These are phyloP conservation scores for Paramisgurnus dabryanus DNA, from an alignment of 2,113 vertebrate species.

Conservation along the genomic window DNA sequence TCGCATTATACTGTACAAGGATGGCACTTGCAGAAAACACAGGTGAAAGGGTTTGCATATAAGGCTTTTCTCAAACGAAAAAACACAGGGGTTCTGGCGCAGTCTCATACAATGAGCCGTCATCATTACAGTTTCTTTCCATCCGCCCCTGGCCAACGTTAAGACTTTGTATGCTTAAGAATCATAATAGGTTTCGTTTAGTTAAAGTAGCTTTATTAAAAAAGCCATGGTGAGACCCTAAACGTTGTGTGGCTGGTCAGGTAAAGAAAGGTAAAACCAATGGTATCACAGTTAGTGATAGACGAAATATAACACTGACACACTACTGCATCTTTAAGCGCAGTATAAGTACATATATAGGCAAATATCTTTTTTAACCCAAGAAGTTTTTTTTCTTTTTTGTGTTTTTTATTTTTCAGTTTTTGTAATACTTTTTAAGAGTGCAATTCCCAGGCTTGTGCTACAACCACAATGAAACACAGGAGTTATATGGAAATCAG, in stretches of 20 bases:
- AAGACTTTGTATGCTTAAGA: slow-evolving; percentile 93
- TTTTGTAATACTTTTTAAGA: slow-evolving; percentile 91
- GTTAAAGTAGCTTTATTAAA: slow-evolving; percentile 90
- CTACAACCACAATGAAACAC: slow-evolving; percentile 94
- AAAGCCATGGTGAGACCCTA: slow-evolving; percentile 82
- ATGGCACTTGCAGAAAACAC: slow-evolving; percentile 99
- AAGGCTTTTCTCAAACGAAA: slow-evolving; percentile 86
- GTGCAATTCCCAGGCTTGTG: slow-evolving; percentile 97
- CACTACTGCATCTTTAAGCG: slow-evolving; percentile 69
- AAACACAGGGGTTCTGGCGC: slow-evolving; percentile 87
- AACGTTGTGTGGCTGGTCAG: slow-evolving; percentile 88
- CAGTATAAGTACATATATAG: slow-evolving; percentile 92
- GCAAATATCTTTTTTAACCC: slow-evolving; percentile 79
- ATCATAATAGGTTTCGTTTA: slow-evolving; percentile 85
- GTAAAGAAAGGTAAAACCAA: slow-evolving; percentile 79
- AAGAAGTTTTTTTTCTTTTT: slow-evolving; percentile 61
- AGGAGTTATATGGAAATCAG: slow-evolving; percentile 87
- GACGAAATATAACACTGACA: slow-evolving; percentile 87
- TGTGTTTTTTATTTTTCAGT: slow-evolving; percentile 62
- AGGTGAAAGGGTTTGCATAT: slow-evolving; percentile 99
- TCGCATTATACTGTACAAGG: slow-evolving; percentile 90
- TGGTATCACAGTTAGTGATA: slow-evolving; percentile 84
- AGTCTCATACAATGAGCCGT: slow-evolving; percentile 55
- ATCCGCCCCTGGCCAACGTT: slow-evolving; percentile 79
- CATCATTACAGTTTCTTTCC: slow-evolving; percentile 72